These are phyloP conservation scores for Eugnorisma glareosa DNA, from an alignment of 2,888 invertebrate genomes.

Conservation along the genomic window DNA sequence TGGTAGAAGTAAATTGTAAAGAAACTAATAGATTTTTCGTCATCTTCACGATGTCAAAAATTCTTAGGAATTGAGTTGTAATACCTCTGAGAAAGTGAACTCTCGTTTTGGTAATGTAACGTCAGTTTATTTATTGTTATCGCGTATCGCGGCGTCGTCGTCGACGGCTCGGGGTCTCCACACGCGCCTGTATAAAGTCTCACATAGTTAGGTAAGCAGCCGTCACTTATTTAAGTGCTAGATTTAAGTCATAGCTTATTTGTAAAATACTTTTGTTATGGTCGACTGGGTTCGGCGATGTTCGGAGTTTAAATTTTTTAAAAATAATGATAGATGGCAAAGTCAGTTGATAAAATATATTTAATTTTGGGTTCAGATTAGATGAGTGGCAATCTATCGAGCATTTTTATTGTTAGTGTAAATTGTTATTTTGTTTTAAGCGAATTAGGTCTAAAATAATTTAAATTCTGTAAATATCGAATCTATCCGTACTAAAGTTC, in stretches of 20 bases:
- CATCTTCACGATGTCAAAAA: constrained; percentile 69
- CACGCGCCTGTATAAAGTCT: constrained; percentile 74
- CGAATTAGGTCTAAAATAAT: constrained; percentile 88
- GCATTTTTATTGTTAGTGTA: constrained; percentile 90
- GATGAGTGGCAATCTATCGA: constrained; percentile 88
- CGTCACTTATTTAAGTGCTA: constrained; percentile 86
- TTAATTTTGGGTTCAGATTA: constrained; percentile 87
- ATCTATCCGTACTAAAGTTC: constrained; percentile 87
- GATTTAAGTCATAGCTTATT: constrained; percentile 86
- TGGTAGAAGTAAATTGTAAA: constrained; percentile 71
- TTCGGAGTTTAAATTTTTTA: constrained; percentile 90
- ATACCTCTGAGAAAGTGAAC: constrained; percentile 85
- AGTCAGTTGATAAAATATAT: constrained; percentile 88
- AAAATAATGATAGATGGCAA: constrained; percentile 83
- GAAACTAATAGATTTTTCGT: constrained; percentile 60
- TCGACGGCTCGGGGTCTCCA: constrained; percentile 63
- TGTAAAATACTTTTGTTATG: constrained; percentile 90
- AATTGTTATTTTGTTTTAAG: constrained; percentile 91
- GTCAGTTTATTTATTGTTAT: constrained; percentile 78
- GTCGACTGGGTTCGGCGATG: constrained; percentile 89
- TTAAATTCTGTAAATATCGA: constrained; percentile 89
- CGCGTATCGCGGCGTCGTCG: constrained; percentile 69
- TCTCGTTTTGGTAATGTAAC: constrained; percentile 80
- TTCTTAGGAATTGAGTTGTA: constrained; percentile 85
- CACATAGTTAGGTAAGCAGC: constrained; percentile 80